These are phyloP conservation scores for Oscheius myriophilus DNA, from an alignment of 2,888 invertebrate genomes.

Conservation along the genomic window DNA sequence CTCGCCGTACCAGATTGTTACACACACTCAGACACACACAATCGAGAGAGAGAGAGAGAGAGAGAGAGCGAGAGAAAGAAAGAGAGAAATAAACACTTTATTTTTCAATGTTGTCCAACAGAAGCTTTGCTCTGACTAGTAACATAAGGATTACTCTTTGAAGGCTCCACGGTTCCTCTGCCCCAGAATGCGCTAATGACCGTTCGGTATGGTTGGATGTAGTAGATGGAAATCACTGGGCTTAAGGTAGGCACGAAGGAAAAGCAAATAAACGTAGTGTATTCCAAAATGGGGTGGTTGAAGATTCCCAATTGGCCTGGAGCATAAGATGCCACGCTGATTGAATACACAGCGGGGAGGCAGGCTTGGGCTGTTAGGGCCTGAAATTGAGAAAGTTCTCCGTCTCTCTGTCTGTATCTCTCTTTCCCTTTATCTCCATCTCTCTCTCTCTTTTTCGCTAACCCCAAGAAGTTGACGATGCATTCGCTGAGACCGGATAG, in stretches of 20 bases:
- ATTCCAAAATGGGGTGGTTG: constrained; percentile 19
- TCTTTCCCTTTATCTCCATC: too few relatives aligned
- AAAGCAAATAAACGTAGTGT: constrained; percentile 10
- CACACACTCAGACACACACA: too few relatives aligned
- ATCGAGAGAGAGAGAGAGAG: too few relatives aligned
- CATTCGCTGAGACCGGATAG: neutral
- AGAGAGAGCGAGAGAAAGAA: too few relatives aligned
- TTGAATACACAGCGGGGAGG: constrained; percentile 16
- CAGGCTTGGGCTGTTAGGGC: constrained; percentile 11
- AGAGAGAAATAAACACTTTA: too few relatives aligned
- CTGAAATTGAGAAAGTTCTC: neutral
- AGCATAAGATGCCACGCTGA: constrained; percentile 9
- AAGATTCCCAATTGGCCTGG: constrained; percentile 19
- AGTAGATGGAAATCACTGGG: constrained; percentile 8
- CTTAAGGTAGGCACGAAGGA: constrained; percentile 4
- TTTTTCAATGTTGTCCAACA: too few relatives aligned
- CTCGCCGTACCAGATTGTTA: too few relatives aligned
- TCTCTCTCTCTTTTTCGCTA: too few relatives aligned
- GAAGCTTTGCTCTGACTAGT: too few relatives aligned
- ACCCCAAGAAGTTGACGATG: constrained; percentile 4
- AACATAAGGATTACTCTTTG: too few relatives aligned
- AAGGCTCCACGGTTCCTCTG: too few relatives aligned
- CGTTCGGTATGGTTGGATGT: constrained; percentile 1
- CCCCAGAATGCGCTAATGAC: neutral
- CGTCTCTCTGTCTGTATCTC: too few relatives aligned